Evolutionary conservation across 2,888 invertebrate genomes (phyloP).

Genomic region (Parnassius apollo): DNA sequence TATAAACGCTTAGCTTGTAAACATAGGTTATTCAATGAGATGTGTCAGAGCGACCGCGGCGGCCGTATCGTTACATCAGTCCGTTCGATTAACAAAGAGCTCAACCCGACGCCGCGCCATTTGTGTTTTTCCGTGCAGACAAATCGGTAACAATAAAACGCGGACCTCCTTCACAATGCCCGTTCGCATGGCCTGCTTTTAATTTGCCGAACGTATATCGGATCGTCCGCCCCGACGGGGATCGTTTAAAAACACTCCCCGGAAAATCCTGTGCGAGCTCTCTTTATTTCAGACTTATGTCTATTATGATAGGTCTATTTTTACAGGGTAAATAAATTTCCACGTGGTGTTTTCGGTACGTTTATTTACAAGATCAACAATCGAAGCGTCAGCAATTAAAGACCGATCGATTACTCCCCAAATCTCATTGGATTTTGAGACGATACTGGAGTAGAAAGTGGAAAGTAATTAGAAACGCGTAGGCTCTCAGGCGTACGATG

Average conservation of each 20-base stretch:
- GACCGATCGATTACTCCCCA: constrained; percentile 59
- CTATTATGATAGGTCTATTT: constrained; percentile 32
- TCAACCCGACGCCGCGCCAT: constrained; percentile 68
- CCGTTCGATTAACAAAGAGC: constrained; percentile 71
- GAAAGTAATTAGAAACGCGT: constrained; percentile 72
- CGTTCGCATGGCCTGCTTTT: constrained; percentile 76
- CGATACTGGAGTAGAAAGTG: constrained; percentile 57
- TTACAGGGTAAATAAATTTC: constrained; percentile 29
- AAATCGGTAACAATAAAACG: constrained; percentile 77
- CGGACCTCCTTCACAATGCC: constrained; percentile 66
- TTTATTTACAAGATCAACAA: constrained; percentile 46
- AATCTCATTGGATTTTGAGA: constrained; percentile 63
- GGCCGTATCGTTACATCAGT: constrained; percentile 51
- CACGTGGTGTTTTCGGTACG: constrained; percentile 9
- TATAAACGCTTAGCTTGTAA: constrained; percentile 16
- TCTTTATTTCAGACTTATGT: constrained; percentile 42
- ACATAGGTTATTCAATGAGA: constrained; percentile 34
- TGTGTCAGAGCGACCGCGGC: constrained; percentile 36
- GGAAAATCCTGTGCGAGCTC: constrained; percentile 55
- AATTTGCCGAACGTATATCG: constrained; percentile 74
- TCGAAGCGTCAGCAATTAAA: constrained; percentile 48
- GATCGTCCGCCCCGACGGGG: constrained; percentile 52
- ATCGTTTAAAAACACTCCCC: constrained; percentile 70
- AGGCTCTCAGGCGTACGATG: constrained; percentile 67
- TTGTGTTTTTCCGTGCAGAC: constrained; percentile 74